phyloP scores from a whole-genome alignment of 2,888 invertebrate genomes.

The Folsomia candida region DNA sequence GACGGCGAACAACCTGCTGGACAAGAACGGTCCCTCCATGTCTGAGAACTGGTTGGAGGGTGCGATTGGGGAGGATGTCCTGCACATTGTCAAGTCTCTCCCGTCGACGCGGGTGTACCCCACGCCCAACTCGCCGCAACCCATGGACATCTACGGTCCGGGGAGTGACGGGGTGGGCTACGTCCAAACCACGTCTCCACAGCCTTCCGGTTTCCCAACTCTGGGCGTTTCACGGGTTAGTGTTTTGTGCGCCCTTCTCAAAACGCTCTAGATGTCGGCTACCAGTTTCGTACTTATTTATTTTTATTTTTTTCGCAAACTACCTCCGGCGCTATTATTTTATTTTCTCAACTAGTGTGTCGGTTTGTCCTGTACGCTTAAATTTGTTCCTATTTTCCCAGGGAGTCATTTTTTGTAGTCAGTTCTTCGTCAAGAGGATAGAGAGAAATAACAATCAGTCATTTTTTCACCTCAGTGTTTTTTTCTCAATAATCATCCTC shows the following conservation, averaged over 20 bases:
- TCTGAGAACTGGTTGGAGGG: slow-evolving; percentile 36
- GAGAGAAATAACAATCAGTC: too few relatives aligned
- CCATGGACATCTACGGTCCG: slow-evolving; percentile 90
- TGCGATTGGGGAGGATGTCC: slow-evolving; percentile 39
- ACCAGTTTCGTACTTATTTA: not conserved
- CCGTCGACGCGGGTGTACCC: slow-evolving; percentile 70
- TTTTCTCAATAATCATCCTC: too few relatives aligned
- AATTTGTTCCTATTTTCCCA: too few relatives aligned
- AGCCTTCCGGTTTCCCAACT: slow-evolving; percentile 91
- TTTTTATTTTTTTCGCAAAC: not conserved
- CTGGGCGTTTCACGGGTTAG: slow-evolving; percentile 63
- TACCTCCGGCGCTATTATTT: not conserved
- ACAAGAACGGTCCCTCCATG: slow-evolving; percentile 30
- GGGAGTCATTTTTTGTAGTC: too few relatives aligned
- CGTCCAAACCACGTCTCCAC: slow-evolving; percentile 93
- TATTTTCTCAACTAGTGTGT: too few relatives aligned
- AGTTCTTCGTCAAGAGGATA: too few relatives aligned
- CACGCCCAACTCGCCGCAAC: slow-evolving; percentile 87
- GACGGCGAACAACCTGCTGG: slow-evolving; percentile 33
- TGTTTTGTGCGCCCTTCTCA: slow-evolving; percentile 49
- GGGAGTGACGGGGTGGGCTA: slow-evolving; percentile 67
- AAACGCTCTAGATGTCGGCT: slow-evolving; percentile 47
- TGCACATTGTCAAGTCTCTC: slow-evolving; percentile 38
- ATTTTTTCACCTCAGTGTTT: too few relatives aligned
- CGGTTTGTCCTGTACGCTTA: too few relatives aligned